These are phyloP conservation scores for Salminus brasiliensis DNA, from an alignment of 2,113 vertebrate genomes.

Conservation along the genomic window DNA sequence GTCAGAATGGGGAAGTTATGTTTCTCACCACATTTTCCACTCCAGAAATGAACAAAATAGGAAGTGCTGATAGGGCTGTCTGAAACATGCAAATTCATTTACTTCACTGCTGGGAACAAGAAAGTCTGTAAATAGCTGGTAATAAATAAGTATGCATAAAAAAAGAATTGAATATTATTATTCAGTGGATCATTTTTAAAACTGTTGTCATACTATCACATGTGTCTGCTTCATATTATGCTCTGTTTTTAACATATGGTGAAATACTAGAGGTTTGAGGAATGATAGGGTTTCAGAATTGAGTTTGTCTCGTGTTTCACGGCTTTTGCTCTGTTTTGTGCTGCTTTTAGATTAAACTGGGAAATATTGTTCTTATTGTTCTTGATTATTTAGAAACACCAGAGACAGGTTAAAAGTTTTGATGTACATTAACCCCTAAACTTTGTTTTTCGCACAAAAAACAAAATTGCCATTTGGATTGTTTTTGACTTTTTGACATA, in stretches of 20 bases:
- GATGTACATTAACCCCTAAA: too few species aligned
- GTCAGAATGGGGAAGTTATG: slow-evolving; percentile 51
- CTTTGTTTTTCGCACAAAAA: too few species aligned
- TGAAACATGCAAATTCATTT: slow-evolving; percentile 36
- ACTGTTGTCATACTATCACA: not conserved
- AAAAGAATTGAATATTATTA: not conserved
- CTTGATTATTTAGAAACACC: too few species aligned
- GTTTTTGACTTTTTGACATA: too few species aligned
- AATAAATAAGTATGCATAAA: not conserved
- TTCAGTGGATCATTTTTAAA: not conserved
- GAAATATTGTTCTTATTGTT: too few species aligned
- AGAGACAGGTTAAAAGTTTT: too few species aligned
- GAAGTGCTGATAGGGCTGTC: slow-evolving; percentile 44
- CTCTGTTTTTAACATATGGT: not conserved
- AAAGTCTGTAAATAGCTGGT: slow-evolving; percentile 16
- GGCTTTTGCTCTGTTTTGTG: too few species aligned
- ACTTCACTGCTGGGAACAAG: slow-evolving; percentile 14
- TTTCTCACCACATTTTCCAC: slow-evolving; percentile 57
- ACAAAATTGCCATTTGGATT: too few species aligned
- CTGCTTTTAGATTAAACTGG: too few species aligned
- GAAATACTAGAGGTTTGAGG: not conserved
- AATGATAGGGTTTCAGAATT: too few species aligned
- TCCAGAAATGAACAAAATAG: slow-evolving; percentile 48
- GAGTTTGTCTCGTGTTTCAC: too few species aligned
- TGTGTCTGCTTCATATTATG: not conserved